Evolutionary conservation across 2,888 invertebrate species (phyloP), one percentile per base, ranked within the genome.

Genomic region (Trypoxylon attenuatum): DNA sequence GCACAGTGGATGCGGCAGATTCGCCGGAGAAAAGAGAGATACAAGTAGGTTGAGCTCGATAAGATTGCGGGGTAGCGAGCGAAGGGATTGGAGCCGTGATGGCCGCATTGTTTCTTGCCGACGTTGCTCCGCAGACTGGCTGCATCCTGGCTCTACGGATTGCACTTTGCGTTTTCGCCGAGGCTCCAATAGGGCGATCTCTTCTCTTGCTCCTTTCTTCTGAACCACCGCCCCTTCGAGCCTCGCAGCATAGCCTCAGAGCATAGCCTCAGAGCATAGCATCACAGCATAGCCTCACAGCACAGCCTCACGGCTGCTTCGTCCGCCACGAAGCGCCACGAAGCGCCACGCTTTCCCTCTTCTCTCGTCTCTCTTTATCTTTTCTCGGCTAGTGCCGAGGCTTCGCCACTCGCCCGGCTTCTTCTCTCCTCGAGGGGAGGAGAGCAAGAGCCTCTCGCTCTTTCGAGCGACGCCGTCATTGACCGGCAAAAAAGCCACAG

Each of bases 31-130:
- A 68, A 64, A 64, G 67, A 67, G 71, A 71, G 73, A 76, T 63
- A 63, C 50, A 68, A 66, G 70, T 70, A 57, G 61, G 66, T 63
- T 65, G 58, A 51, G 68, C 69, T 74, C 80, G 76, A 81, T 77
- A 77, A 79, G 78, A 73, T 74, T 76, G 69, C 74, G 68, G 70
- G 70, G 65, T 62, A 73, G 68, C 72, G 53, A 65, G 64, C 62
- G 71, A 73, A 78, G 69, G 77, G 73, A 76, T 80, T 76, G 80
- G 70, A 72, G 78, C 73, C 73, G 71, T 73, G 76, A 80, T 76
- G 76, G 73, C 80, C 76, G 81, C 80, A 83, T 83, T 83, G 83
- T 83, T 82, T 83, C 78, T 81, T 81, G 81, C 76, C 77, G 78
- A 82, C 77, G 80, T 79, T 80, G 82, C 80, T 77, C 71, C 68